A percentile compares a stretch with the other conserved stretches of the same genome.
These are phyloP conservation scores for Procambarus clarkii DNA, from an alignment of 1,140 invertebrate genomes.

Conservation along the genomic window DNA sequence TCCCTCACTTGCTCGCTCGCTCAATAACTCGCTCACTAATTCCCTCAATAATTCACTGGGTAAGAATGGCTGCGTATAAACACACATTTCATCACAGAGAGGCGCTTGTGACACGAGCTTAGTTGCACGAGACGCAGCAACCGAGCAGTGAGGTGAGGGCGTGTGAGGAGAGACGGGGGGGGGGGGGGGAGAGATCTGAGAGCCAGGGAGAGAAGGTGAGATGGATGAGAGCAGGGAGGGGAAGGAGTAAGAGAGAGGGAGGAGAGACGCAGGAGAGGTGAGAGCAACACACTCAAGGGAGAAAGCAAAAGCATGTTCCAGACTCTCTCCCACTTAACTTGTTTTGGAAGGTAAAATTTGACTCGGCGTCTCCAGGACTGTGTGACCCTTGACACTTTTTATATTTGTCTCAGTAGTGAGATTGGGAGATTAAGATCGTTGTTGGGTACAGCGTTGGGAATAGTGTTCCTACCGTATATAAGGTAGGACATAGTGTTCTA, in stretches of 20 bases:
- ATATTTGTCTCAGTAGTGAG: too few species aligned
- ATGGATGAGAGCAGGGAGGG: background rate
- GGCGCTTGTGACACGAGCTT: too few species aligned
- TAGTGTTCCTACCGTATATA: too few species aligned
- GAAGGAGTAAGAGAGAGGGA: background rate
- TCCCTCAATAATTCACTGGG: too few species aligned
- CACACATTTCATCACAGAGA: too few species aligned
- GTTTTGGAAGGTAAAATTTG: background rate
- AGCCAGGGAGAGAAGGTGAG: background rate
- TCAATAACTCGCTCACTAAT: too few species aligned
- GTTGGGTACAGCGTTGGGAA: too few species aligned
- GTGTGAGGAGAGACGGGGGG: background rate
- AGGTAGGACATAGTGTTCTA: too few species aligned
- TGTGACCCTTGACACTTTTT: background rate
- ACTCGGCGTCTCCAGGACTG: background rate
- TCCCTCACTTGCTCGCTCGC: too few species aligned
- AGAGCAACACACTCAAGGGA: background rate
- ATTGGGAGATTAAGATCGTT: too few species aligned
- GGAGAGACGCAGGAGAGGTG: background rate
- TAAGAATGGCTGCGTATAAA: too few species aligned
- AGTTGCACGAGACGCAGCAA: background rate
- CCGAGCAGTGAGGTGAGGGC: background rate
- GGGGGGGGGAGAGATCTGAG: background rate
- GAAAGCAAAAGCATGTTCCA: background rate
- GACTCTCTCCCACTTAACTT: background rate